Base-by-base conservation (phyloP, 2,888 invertebrate species). In the Coelinius sp. region DNA sequence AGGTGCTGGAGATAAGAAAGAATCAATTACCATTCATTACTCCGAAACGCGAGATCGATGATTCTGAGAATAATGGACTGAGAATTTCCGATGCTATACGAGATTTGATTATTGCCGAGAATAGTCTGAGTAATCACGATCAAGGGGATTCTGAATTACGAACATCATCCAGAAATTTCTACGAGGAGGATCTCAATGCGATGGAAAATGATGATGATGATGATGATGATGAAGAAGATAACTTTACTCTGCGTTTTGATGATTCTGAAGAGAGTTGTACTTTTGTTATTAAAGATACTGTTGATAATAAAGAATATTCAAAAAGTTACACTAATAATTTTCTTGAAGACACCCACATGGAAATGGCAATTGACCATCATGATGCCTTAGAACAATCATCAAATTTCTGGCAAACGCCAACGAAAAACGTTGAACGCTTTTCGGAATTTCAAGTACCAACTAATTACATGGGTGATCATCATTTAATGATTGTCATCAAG, bases 401-500 rank as follows among this genome's bases (percentile, higher is more conserved):
- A n/a, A 14, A 6, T 10, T 63, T 41, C 12, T 63, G 63, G 63
- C 12, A 44, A 41, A 12, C 22, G 20, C 41, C 63, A 41, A 22
- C 12, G 17, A 63, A 25, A 63, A 63, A 41, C 22, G 24, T 31
- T 17, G 59, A 59, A 59, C 20, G 63, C 14, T 63, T 41, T 3
- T 44, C 63, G 0, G 7, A 12, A 2, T 3, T 14, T 4, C n/a
- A 38, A 10, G 2, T 1, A 41, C 7, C 63, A 0, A 41, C 20
- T 10, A 10, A 24, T 12, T 38, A 7, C 24, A 14, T n/a, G 12
- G 14, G 14, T 14, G 10, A 63, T 2, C 22, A 24, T 38, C 4
- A 65, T 7, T 35, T 68, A 6, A 59, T 53, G 66, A 56, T 73
- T 24, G 24, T 74, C n/a, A 75, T 76, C 41, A 76, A 75, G 49